These are phyloP conservation scores for Erannis defoliaria DNA, from an alignment of 2,888 invertebrate genomes.

Conservation along the genomic window DNA sequence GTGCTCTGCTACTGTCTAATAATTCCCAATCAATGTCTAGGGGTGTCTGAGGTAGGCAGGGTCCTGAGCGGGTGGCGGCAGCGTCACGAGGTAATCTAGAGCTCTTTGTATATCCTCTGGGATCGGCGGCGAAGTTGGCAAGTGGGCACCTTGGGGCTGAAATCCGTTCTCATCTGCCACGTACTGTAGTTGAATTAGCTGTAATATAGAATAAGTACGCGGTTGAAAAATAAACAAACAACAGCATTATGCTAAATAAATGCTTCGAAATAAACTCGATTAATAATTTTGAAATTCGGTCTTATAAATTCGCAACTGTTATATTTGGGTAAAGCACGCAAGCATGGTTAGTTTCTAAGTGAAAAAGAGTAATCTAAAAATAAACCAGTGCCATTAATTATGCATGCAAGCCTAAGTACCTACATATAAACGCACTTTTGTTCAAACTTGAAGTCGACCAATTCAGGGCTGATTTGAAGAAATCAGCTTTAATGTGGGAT, in stretches of 20 bases:
- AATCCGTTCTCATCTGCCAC: slow-evolving; percentile 91
- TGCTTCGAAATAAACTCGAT: no score
- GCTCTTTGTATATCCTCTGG: slow-evolving; percentile 89
- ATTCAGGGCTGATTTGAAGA: slow-evolving; percentile 8
- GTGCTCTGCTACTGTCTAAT: background rate
- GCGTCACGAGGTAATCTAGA: slow-evolving; percentile 88
- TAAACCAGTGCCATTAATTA: no score
- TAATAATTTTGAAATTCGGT: no score
- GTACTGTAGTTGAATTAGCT: slow-evolving; percentile 88
- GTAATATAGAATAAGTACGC: no score
- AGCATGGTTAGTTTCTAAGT: background rate
- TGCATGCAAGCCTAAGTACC: no score
- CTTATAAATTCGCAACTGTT: no score
- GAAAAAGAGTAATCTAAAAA: background rate
- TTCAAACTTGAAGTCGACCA: slow-evolving; percentile 1
- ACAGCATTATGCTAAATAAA: no score
- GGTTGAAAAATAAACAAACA: no score
- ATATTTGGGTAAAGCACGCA: no score
- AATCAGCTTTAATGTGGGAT: slow-evolving; percentile 21
- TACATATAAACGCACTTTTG: background rate
- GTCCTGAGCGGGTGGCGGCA: slow-evolving; percentile 82
- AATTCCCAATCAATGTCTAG: slow-evolving; percentile 5
- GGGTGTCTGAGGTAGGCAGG: slow-evolving; percentile 53
- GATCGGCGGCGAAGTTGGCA: slow-evolving; percentile 89
- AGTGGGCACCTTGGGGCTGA: slow-evolving; percentile 88